Conservation (phyloP, 1,140 invertebrate species). For the Eciton burchellii region DNA sequence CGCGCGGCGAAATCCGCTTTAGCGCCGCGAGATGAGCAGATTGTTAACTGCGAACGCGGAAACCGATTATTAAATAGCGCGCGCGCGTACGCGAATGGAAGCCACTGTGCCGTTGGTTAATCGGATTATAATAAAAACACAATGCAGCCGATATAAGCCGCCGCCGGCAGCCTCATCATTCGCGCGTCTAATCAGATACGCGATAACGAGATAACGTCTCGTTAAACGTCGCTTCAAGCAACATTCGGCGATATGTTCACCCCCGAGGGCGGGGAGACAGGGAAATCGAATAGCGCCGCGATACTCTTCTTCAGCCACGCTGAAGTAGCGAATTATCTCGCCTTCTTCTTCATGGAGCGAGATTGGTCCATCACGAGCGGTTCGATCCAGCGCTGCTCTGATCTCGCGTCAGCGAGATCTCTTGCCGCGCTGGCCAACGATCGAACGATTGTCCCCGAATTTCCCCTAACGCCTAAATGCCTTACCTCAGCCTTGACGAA, state of each 20-base stretch:
- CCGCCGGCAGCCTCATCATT: background rate
- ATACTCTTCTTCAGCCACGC: too few species aligned
- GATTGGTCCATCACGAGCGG: too few species aligned
- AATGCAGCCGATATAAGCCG: background rate
- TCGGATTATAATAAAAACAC: constrained; percentile 51
- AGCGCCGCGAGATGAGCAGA: constrained; percentile 40
- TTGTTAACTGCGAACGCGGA: constrained; percentile 43
- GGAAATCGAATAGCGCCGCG: too few species aligned
- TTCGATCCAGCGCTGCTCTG: background rate
- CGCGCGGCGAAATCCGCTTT: constrained; percentile 42
- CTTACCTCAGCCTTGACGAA: constrained; percentile 7
- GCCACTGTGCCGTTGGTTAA: background rate
- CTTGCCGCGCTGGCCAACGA: background rate
- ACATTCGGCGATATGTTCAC: background rate
- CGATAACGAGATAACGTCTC: constrained; percentile 13
- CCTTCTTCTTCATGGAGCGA: too few species aligned
- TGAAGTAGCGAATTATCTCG: too few species aligned
- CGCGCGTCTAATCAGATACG: background rate
- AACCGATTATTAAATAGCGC: constrained; percentile 45
- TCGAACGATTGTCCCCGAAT: background rate
- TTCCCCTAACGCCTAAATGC: background rate
- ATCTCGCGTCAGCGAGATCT: constrained; percentile 22
- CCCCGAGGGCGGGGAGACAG: background rate
- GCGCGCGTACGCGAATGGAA: background rate
- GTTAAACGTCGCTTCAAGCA: background rate